phyloP scores from a whole-genome alignment of 2,113 vertebrate genomes.

The Leucoraja erinaceus region DNA sequence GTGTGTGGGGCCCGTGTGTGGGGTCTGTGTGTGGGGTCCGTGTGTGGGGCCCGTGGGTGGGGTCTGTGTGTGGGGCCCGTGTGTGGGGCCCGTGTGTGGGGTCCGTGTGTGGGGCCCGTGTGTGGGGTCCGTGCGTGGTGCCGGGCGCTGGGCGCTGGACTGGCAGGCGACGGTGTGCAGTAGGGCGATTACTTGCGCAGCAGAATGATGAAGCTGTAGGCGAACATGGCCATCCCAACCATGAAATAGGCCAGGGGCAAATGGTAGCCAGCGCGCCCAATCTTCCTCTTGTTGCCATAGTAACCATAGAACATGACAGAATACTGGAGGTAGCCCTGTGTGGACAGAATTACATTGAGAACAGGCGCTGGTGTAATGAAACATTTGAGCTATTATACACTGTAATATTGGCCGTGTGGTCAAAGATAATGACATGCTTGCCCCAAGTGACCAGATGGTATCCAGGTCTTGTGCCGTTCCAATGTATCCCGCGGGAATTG shows the following conservation, averaged over 20 bases:
- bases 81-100: too few relatives aligned
- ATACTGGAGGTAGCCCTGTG: constrained; percentile 92
- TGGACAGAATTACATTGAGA: constrained; percentile 41
- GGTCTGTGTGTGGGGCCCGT: too few relatives aligned
- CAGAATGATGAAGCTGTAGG: constrained; percentile 96
- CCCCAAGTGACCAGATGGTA: constrained; percentile 98
- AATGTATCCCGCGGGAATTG: constrained; percentile 73
- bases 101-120: too few relatives aligned
- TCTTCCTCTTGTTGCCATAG: constrained; percentile 79
- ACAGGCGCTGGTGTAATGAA: constrained; percentile 3
- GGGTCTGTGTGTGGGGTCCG: too few relatives aligned
- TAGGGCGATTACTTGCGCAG: constrained; percentile 74
- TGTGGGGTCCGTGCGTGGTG: too few relatives aligned
- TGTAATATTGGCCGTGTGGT: not conserved
- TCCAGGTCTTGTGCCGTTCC: constrained; percentile 86
- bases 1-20: too few relatives aligned
- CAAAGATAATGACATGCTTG: constrained; percentile 51
- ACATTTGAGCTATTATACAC: accelerated
- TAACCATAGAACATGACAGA: constrained; percentile 95
- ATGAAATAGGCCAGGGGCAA: constrained; percentile 92
- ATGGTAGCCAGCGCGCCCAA: constrained; percentile 82
- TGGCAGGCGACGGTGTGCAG: too few relatives aligned
- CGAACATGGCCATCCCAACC: constrained; percentile 94
- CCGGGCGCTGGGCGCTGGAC: not conserved
- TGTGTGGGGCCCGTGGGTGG: too few relatives aligned